These are phyloP conservation scores for Varecia variegata DNA, from an alignment of 2,797 vertebrate species.

Conservation along the genomic window DNA sequence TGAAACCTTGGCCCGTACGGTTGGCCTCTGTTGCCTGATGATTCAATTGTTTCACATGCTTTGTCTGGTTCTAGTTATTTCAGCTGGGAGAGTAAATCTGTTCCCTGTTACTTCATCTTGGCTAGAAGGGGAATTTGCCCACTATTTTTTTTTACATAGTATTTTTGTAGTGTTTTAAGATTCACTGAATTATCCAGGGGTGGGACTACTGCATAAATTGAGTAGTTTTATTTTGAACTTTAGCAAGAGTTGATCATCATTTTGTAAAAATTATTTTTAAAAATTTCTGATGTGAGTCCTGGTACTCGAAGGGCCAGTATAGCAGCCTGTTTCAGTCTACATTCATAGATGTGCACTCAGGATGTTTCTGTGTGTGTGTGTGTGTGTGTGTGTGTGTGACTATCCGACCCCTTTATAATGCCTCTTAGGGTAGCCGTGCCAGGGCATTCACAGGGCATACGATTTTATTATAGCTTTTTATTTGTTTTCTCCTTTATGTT, in stretches of 20 bases:
- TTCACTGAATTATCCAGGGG: not conserved
- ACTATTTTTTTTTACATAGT: not conserved
- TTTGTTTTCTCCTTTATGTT: not conserved
- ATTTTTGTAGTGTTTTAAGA: constrained; percentile 5
- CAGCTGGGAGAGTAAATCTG: not conserved
- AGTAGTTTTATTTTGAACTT: not conserved
- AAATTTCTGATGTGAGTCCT: not conserved
- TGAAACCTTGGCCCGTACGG: not conserved
- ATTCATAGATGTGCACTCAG: not conserved
- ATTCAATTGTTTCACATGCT: not conserved
- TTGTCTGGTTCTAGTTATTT: not conserved
- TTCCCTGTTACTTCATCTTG: not conserved
- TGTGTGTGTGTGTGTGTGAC: too few species aligned
- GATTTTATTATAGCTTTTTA: not conserved
- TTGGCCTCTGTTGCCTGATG: not conserved
- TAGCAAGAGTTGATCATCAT: not conserved
- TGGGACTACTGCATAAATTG: not conserved
- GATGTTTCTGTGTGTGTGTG: fast-evolving
- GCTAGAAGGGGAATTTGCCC: not conserved
- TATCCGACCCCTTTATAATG: not conserved
- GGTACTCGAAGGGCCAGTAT: too few species aligned
- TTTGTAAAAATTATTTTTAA: not conserved
- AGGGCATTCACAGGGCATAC: not conserved
- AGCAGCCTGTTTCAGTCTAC: not conserved
- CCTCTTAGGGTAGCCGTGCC: not conserved